Conservation (phyloP, 2,888 invertebrate species). For the Drosophila melanosoma region DNA sequence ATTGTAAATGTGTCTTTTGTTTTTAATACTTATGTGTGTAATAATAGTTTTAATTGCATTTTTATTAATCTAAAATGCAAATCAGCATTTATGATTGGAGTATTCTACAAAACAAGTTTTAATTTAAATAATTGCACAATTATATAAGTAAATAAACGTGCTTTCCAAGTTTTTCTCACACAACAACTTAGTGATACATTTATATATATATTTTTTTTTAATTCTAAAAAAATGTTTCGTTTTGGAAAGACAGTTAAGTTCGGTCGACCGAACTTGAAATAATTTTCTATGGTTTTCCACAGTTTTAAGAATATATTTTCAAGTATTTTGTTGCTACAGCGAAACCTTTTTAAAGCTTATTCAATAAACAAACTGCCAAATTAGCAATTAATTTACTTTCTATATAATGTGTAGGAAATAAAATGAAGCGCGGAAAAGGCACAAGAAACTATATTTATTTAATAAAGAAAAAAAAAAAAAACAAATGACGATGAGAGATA, state of each 20-base stretch:
- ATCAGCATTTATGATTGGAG: constrained; percentile 55
- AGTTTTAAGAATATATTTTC: constrained; percentile 31
- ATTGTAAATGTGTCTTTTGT: constrained; percentile 12
- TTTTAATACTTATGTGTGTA: constrained; percentile 24
- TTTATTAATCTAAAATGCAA: constrained; percentile 42
- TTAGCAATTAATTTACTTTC: constrained; percentile 24
- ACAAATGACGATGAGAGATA: constrained; percentile 9
- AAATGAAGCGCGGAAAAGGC: constrained; percentile 72
- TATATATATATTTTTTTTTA: neutral
- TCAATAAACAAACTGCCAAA: constrained; percentile 42
- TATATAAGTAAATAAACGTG: constrained; percentile 24
- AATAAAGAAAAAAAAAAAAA: constrained; percentile 9
- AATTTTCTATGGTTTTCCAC: constrained; percentile 7
- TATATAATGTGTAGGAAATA: constrained; percentile 10
- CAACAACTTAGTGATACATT: neutral
- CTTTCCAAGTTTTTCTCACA: constrained; percentile 20
- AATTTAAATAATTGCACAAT: constrained; percentile 46
- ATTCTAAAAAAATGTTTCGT: neutral
- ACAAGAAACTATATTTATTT: constrained; percentile 62
- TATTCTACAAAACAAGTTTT: constrained; percentile 44
- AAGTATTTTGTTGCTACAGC: constrained; percentile 67
- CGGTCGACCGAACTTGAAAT: constrained; percentile 31
- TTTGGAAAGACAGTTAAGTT: constrained; percentile 28
- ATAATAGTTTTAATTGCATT: constrained; percentile 56
- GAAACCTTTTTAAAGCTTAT: constrained; percentile 82